Base-by-base conservation (phyloP, 2,113 vertebrate species). In the Semnopithecus entellus region DNA sequence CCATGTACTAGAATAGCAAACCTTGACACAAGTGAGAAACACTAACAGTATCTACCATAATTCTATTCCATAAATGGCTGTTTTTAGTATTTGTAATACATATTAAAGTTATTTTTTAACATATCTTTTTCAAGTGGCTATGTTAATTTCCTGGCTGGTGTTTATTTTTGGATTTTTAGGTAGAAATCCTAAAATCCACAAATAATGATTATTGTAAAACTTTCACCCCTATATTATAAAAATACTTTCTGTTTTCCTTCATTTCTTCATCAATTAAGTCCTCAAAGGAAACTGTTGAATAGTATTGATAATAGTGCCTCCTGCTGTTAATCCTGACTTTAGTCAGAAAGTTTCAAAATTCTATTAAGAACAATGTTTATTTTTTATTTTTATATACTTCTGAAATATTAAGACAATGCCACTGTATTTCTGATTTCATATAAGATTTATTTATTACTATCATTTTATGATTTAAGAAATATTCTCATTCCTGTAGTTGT, bases 241-340 rank as follows among this genome's bases (percentile, higher is more conserved):
- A 97, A 57, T 82, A 89, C 75, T 94, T 95, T 88, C 32, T 43
- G 14, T 64, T 64, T 64, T 64, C 27, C 91, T 92, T 88, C 84
- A 79, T 66, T 85, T 84, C 6, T 66, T 18, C 5, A 80, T 73
- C 20, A 80, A 1, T 25, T 57, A 50, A n/a, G 0, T 79, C 11
- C 10, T 78, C 25, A 73, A 23, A 91, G 59, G 78, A 91, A 90
- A 80, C 14, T 27, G 0, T 45, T 66, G 12, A 38, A 59, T 55
- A n/a, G 2, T 68, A 30, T 83, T 84, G 43, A 43, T 84, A n/a
- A n/a, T 59, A 38, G n/a, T 52, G 5, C 30, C n/a, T 78, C 12
- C 13, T 45, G 30, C 6, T 82, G 23, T 72, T 78, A 43, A 64
- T 72, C 61, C 13, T 82, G 66, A 66, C 38, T 82, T 95, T 52